phyloP scores from a whole-genome alignment of 2,797 vertebrate genomes.

The Tragelaphus oryx region DNA sequence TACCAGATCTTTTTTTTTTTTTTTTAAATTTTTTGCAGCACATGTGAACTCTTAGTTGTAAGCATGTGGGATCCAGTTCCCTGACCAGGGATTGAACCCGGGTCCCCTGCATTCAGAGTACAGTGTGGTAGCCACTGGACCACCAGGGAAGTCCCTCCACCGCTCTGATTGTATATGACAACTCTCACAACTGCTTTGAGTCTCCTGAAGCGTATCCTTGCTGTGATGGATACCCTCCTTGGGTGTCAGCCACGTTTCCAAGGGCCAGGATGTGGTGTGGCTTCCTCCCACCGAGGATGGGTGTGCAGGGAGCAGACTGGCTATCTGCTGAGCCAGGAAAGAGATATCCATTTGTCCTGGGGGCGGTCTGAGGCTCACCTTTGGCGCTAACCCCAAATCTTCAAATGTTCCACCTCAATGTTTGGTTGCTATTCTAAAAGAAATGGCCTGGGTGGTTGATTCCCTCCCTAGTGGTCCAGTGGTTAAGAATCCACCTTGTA shows the following conservation, averaged over 20 bases:
- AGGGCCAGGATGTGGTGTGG: neutral
- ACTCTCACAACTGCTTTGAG: neutral
- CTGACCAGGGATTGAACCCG: neutral
- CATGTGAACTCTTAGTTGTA: neutral
- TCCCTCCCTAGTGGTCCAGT: neutral
- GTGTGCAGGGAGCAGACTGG: neutral
- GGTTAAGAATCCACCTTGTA: neutral
- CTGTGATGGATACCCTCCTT: accelerated
- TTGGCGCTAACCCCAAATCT: neutral
- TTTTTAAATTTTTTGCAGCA: neutral
- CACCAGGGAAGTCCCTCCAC: neutral
- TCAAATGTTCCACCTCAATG: neutral
- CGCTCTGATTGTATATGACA: neutral
- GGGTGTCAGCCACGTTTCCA: accelerated
- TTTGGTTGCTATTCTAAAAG: neutral
- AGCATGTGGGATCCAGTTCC: neutral
- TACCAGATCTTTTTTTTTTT: neutral
- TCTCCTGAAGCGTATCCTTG: neutral
- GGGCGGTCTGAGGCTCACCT: neutral
- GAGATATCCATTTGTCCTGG: neutral
- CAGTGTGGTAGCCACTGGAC: neutral
- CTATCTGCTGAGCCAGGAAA: no score
- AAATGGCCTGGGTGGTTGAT: neutral
- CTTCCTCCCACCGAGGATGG: neutral
- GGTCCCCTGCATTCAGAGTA: neutral